Conservation (phyloP, 1,140 invertebrate genomes). For the Phocides pigmalion region DNA sequence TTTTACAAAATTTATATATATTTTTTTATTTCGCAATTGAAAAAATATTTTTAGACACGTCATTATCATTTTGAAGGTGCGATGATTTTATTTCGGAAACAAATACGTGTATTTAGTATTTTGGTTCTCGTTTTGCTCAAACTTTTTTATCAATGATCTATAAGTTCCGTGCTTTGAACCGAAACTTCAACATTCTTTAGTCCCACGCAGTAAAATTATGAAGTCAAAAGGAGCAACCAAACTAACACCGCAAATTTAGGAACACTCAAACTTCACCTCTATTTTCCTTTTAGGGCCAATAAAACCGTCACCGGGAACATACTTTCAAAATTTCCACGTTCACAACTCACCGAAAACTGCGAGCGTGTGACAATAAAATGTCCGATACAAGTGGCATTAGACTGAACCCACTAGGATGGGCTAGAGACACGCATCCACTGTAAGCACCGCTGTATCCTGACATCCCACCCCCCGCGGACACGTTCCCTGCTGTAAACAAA, state of each 20-base stretch:
- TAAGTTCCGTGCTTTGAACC: background rate
- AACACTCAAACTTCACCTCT: slow-evolving; percentile 69
- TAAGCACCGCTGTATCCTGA: slow-evolving; percentile 46
- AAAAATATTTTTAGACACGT: too few relatives aligned
- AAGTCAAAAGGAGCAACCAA: slow-evolving; percentile 39
- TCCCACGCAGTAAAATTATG: slow-evolving; percentile 37
- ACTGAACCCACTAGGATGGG: slow-evolving; percentile 63
- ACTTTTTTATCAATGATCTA: background rate
- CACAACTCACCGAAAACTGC: slow-evolving; percentile 65
- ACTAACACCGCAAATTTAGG: slow-evolving; percentile 62
- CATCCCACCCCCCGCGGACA: slow-evolving; percentile 36
- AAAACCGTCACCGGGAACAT: slow-evolving; percentile 71
- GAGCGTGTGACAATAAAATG: slow-evolving; percentile 76
- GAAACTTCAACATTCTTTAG: slow-evolving; percentile 24
- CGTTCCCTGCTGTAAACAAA: slow-evolving; percentile 26
- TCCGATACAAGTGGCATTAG: slow-evolving; percentile 76
- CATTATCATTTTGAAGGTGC: too few relatives aligned
- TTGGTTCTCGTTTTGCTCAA: background rate
- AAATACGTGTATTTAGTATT: background rate
- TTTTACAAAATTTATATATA: too few relatives aligned
- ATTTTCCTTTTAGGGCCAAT: slow-evolving; percentile 69
- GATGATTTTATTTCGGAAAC: too few relatives aligned
- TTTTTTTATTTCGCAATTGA: too few relatives aligned
- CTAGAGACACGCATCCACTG: slow-evolving; percentile 63
- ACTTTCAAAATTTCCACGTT: slow-evolving; percentile 67